Percentiles rank a stretch among this genome's conserved stretches.
Conservation (phyloP, 1,140 invertebrate genomes). For the Hermetia illucens region DNA sequence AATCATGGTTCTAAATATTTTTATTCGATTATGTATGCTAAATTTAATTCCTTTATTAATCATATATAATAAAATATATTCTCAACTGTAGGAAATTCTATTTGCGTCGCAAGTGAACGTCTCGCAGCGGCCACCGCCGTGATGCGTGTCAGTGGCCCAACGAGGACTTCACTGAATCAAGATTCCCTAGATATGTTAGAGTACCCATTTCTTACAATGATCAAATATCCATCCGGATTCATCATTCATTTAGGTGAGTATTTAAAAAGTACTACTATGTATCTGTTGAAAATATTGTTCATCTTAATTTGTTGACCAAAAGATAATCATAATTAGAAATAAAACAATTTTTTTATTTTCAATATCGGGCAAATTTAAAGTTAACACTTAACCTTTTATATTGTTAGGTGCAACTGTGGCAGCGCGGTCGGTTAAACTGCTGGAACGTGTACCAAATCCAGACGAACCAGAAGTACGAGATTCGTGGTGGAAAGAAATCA, state of each 20-base stretch:
- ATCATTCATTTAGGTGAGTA: constrained; percentile 70
- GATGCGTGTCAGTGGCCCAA: constrained; percentile 32
- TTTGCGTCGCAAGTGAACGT: constrained; percentile 27
- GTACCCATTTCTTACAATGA: constrained; percentile 92
- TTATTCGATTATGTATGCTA: too few relatives aligned
- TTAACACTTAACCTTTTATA: neutral
- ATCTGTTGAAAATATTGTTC: too few relatives aligned
- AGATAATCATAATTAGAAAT: too few relatives aligned
- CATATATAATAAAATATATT: too few relatives aligned
- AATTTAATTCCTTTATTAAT: too few relatives aligned
- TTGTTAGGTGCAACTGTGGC: constrained; percentile 66
- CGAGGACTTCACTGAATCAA: constrained; percentile 33
- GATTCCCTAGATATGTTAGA: constrained; percentile 72
- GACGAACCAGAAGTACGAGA: constrained; percentile 85
- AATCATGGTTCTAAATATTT: too few relatives aligned
- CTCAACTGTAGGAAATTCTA: constrained; percentile 24
- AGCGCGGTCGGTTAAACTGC: constrained; percentile 72
- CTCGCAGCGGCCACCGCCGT: constrained; percentile 24
- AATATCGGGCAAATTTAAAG: constrained; percentile 2
- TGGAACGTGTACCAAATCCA: constrained; percentile 64
- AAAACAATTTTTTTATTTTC: constrained; percentile 1
- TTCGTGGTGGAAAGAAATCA: constrained; percentile 88
- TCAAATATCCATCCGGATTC: constrained; percentile 76
- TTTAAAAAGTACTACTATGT: too few relatives aligned
- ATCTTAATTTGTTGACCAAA: too few relatives aligned